Conservation (phyloP, 2,888 invertebrate species). For the Amitus sp. region DNA sequence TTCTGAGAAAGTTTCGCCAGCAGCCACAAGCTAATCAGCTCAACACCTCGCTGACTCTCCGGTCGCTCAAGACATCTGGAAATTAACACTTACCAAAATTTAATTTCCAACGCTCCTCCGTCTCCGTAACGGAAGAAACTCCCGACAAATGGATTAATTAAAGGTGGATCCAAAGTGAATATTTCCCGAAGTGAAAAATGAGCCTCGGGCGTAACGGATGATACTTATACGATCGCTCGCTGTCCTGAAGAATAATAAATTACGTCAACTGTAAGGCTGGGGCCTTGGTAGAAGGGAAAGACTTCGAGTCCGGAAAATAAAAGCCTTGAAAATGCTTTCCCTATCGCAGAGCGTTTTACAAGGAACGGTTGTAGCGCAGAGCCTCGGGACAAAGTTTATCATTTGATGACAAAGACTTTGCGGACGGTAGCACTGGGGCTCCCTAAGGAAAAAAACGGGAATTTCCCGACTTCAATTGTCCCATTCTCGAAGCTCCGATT, state of each 20-base stretch:
- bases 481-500: too few species aligned
- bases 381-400: conserved; percentile 55
- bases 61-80: conserved; percentile 9
- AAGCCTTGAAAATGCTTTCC: conserved; percentile 51
- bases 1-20: conserved; percentile 27
- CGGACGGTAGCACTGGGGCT: conserved; percentile 34
- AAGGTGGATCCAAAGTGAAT: neutral
- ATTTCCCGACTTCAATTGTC: too few species aligned
- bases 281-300: conserved; percentile 12
- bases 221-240: neutral
- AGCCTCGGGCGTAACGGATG: neutral
- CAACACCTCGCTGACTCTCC: conserved; percentile 11
- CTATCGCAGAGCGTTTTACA: conserved; percentile 51
- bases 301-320: too few species aligned
- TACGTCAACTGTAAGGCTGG: neutral
- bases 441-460: conserved; percentile 26
- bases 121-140: neutral
- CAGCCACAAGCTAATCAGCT: conserved; percentile 37
- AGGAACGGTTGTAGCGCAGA: conserved; percentile 48
- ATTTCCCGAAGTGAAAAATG: conserved; percentile 11
- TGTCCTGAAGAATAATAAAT: neutral
- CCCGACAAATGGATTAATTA: conserved; percentile 1
- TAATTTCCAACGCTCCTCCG: conserved; percentile 3
- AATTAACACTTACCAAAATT: conserved; percentile 17
- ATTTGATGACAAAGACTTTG: conserved; percentile 53